Evolutionary conservation across 2,113 vertebrate species (phyloP).

Genomic region (Hymenochirus boettgeri): DNA sequence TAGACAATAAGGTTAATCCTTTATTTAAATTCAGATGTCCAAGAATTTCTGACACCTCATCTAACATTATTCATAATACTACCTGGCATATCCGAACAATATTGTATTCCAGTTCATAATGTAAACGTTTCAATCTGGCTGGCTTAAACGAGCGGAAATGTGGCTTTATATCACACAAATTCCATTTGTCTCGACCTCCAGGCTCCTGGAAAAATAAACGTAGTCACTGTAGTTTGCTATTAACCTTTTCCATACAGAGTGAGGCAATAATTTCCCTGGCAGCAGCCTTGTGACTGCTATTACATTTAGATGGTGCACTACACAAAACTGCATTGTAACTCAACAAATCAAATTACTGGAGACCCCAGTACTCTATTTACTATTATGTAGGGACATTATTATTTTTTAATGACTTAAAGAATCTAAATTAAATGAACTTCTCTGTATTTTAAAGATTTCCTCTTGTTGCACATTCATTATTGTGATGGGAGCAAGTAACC

Average conservation of each 20-base stretch:
- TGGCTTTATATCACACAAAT: slow-evolving; percentile 9
- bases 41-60: slow-evolving; percentile 3
- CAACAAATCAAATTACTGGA: no score
- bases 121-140: slow-evolving; percentile 9
- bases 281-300: no score
- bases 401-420: no score
- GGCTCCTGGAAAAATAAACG: neutral
- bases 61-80: neutral
- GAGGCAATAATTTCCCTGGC: no score
- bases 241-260: neutral
- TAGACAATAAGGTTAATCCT: slow-evolving; percentile 7
- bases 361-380: no score
- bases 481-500: no score
- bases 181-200: neutral
- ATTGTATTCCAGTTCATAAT: slow-evolving; percentile 7
- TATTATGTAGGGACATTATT: no score
- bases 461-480: no score
- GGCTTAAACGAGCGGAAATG: slow-evolving; percentile 12
- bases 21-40: neutral
- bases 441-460: no score
- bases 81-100: slow-evolving; percentile 1
- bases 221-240: neutral
- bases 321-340: no score
- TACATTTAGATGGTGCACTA: no score
- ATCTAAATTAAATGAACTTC: no score